These are phyloP conservation scores for Chaenodraco wilsoni DNA, from an alignment of 2,797 vertebrate species.

Conservation along the genomic window DNA sequence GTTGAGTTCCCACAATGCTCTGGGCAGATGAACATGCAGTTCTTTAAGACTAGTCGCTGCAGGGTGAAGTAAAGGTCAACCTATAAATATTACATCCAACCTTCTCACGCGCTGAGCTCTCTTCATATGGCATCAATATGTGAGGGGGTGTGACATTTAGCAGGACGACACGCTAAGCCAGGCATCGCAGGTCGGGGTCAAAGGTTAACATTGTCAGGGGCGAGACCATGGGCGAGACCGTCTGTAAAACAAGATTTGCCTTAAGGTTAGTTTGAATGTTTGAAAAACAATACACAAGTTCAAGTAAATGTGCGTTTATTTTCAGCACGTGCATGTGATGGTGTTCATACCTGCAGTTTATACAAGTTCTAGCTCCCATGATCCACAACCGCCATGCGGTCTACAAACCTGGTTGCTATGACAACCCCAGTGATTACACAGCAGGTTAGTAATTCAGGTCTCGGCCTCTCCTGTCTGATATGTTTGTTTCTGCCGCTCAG, in stretches of 20 bases:
- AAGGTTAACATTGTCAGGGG: neutral
- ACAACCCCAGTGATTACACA: slow-evolving; percentile 22
- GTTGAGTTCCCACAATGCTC: neutral
- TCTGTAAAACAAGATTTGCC: slow-evolving; percentile 5
- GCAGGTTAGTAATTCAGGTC: slow-evolving; percentile 38
- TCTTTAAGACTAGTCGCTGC: slow-evolving; percentile 9
- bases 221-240: neutral
- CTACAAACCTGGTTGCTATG: slow-evolving; percentile 43
- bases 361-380: accelerated
- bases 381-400: slow-evolving; percentile 25
- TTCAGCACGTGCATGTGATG: slow-evolving; percentile 26
- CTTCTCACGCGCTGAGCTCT: slow-evolving; percentile 15
- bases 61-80: slow-evolving; percentile 48
- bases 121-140: slow-evolving; percentile 44
- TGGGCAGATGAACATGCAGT: neutral
- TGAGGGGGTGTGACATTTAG: slow-evolving; percentile 47
- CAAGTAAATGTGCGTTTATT: slow-evolving; percentile 15
- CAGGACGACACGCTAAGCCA: neutral
- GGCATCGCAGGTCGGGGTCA: neutral
- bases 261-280: neutral
- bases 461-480: slow-evolving; percentile 15
- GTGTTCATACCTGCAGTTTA: slow-evolving; percentile 20
- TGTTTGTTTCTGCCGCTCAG: slow-evolving; percentile 48
- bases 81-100: slow-evolving; percentile 49
- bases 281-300: slow-evolving; percentile 12